Percentiles rank a stretch among this genome's conserved stretches.
Evolutionary conservation across 2,888 invertebrate genomes (phyloP).

Genomic region (Agrochola lychnidis): DNA sequence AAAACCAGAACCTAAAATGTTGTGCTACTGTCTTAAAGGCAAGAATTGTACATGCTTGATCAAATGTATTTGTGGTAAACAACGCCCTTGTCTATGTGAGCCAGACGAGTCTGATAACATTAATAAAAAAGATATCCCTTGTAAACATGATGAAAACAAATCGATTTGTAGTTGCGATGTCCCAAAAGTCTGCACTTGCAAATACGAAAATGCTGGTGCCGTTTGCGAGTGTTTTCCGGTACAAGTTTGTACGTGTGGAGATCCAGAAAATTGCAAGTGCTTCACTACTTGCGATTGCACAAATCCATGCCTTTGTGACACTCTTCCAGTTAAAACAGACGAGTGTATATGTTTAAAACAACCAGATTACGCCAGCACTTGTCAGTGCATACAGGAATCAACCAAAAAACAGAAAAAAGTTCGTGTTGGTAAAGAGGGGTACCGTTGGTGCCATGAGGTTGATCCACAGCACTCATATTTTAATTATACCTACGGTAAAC

Average conservation of each 20-base stretch:
- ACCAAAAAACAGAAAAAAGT: conserved; percentile 77
- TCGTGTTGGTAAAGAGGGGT: conserved; percentile 83
- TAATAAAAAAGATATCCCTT: conserved; percentile 63
- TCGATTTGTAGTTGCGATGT: conserved; percentile 77
- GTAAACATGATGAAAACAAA: conserved; percentile 73
- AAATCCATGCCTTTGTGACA: conserved; percentile 82
- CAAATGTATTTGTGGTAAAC: conserved; percentile 79
- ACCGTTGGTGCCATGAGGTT: conserved; percentile 85
- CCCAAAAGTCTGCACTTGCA: conserved; percentile 76
- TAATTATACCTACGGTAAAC: conserved; percentile 82
- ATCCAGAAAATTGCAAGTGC: conserved; percentile 83
- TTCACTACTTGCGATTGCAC: conserved; percentile 78
- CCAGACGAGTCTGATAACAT: conserved; percentile 61
- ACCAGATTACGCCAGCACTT: conserved; percentile 72
- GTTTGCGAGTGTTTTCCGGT: conserved; percentile 79
- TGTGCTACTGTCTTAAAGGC: conserved; percentile 79
- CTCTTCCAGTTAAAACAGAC: conserved; percentile 60
- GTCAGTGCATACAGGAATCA: conserved; percentile 69
- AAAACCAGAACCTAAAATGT: conserved; percentile 69
- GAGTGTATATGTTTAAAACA: conserved; percentile 79
- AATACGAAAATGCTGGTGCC: conserved; percentile 46
- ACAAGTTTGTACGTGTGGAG: conserved; percentile 78
- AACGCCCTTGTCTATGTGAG: conserved; percentile 79
- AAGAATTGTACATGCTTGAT: conserved; percentile 77
- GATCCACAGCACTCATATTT: conserved; percentile 86